phyloP scores from a whole-genome alignment of 1,140 invertebrate genomes.

The Calliopsis andreniformis region DNA sequence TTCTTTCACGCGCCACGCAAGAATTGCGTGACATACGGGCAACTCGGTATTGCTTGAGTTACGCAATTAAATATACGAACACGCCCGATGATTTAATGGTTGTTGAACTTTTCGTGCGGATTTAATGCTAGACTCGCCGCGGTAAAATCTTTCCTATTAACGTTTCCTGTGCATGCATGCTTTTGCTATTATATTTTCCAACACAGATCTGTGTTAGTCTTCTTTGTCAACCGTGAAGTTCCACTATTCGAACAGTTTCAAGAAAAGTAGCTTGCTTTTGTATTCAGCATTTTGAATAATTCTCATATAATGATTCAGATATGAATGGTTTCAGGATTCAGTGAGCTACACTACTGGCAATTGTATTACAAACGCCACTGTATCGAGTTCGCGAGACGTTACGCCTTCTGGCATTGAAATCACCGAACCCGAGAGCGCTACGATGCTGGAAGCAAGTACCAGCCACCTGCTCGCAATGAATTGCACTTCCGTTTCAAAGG shows the following conservation, averaged over 20 bases:
- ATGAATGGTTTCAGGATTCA: not conserved
- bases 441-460: not conserved
- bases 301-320: too few relatives aligned
- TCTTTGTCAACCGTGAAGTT: not conserved
- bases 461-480: constrained; percentile 14
- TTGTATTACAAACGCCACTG: not conserved
- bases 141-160: not conserved
- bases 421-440: constrained; percentile 16
- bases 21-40: constrained; percentile 7
- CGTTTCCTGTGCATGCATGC: constrained; percentile 2
- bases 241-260: not conserved
- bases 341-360: constrained; percentile 18
- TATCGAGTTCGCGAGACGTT: constrained; percentile 24
- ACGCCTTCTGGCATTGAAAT: constrained; percentile 62
- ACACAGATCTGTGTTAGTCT: not conserved
- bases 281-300: not conserved
- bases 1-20: constrained; percentile 10
- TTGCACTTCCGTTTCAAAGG: not conserved
- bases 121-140: not conserved
- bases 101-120: not conserved
- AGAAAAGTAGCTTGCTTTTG: not conserved
- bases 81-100: constrained; percentile 25
- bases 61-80: constrained; percentile 20
- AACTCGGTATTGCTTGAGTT: not conserved
- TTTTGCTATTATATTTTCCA: not conserved